Base-by-base conservation (phyloP, 2,888 invertebrate genomes). In the Eilema griseolum region DNA sequence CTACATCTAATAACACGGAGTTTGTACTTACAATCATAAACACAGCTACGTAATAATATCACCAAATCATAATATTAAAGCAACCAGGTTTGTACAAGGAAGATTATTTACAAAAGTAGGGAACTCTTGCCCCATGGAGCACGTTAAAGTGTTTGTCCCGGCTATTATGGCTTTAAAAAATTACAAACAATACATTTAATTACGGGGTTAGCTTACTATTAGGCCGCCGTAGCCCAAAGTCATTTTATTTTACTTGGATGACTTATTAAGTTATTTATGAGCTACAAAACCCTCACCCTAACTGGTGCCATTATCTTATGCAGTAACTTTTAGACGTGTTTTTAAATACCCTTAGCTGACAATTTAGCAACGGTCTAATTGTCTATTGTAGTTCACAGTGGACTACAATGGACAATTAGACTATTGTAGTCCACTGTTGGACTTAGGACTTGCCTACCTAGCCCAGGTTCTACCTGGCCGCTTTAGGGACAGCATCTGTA, bases 191-290 rank as follows among this genome's bases (percentile, higher is more conserved):
- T n/a, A 52, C 52, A 52, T 52, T 52, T 52, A 52, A 52, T 52
- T 52, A 52, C 52, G 52, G 52, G 52, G 52, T 52, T n/a, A 52
- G n/a, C 52, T 76, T 57, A 56, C 20, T 46, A 76, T 70, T 75
- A 66, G 33, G 10, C 28, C 52, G 28, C 26, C 24, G 20, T n/a
- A 52, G 11, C 26, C 11, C 16, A 41, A 60, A 65, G 11, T 24
- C 46, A 69, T 80, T 73, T 67, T 63, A 66, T 52, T 52, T 52
- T 52, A 52, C 52, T 52, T 52, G n/a, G 52, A 52, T 52, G 52
- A 52, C 52, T 52, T 52, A 52, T n/a, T 52, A 52, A 52, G 7
- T 10, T 52, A n/a, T 41, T 70, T 61, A 63, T 26, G 63, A 57
- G 28, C 20, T 7, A 24, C 23, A 2, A 61, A 23, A 37, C n/a